Conservation (phyloP, 2,797 vertebrate species). For the Acestrorhynchus altus region DNA sequence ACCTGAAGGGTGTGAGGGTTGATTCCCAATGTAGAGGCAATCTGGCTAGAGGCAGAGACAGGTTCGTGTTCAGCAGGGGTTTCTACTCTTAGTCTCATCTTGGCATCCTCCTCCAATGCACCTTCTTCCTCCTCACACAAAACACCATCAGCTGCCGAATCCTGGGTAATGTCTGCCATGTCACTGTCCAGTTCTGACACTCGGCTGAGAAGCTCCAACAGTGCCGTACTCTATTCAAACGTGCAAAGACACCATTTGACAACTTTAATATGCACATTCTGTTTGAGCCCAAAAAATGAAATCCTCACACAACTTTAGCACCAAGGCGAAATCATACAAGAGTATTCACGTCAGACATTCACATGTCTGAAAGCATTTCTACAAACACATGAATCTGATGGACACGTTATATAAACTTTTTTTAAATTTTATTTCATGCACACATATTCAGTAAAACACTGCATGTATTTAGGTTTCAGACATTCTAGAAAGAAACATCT, state of each 20-base stretch:
- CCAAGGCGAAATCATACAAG: too few relatives aligned
- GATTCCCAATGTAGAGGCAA: constrained; percentile 87
- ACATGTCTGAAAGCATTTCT: constrained; percentile 15
- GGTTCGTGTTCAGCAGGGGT: constrained; percentile 78
- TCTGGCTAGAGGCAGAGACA: constrained; percentile 82
- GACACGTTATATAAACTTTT: constrained; percentile 41
- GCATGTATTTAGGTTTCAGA: constrained; percentile 14
- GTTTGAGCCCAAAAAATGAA: neutral
- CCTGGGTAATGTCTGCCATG: constrained; percentile 96
- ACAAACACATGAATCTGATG: constrained; percentile 30
- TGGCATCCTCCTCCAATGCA: constrained; percentile 40
- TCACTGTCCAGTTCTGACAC: constrained; percentile 91
- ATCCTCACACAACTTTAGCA: too few relatives aligned
- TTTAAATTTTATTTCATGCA: constrained; percentile 46
- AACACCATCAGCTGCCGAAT: constrained; percentile 67
- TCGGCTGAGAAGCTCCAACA: constrained; percentile 79
- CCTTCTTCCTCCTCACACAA: constrained; percentile 71
- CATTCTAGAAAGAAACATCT: neutral
- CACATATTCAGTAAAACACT: neutral
- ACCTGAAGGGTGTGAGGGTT: constrained; percentile 96
- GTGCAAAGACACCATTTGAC: constrained; percentile 53
- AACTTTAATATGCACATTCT: neutral
- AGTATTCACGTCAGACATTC: neutral
- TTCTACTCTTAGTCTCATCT: constrained; percentile 47
- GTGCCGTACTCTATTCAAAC: constrained; percentile 71